Conservation (phyloP, 2,113 vertebrate genomes). For the Empidonax alnorum region DNA sequence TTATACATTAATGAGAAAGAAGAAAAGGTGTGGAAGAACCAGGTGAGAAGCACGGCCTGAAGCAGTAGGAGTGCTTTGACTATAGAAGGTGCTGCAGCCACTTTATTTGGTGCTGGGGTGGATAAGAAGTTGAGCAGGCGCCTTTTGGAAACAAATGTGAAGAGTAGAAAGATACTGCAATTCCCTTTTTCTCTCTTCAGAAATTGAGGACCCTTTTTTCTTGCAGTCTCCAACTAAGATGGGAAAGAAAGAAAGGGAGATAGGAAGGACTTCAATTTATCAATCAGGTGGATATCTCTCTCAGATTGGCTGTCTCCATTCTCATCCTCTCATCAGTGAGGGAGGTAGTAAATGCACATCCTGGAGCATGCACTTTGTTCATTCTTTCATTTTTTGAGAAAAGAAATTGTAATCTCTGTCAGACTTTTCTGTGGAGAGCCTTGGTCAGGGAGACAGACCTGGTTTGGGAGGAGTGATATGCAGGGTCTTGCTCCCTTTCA, state of each 20-base stretch:
- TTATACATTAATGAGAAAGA: background rate
- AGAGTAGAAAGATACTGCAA: background rate
- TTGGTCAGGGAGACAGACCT: background rate
- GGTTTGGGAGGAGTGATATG: background rate
- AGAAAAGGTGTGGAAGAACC: background rate
- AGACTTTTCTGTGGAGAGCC: background rate
- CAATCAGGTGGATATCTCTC: background rate
- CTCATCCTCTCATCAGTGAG: background rate
- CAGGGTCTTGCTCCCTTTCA: background rate
- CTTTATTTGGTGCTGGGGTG: background rate
- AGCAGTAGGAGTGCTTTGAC: background rate
- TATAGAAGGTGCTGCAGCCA: background rate
- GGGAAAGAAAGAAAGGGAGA: background rate
- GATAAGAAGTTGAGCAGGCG: background rate
- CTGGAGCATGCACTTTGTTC: background rate
- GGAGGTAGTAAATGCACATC: background rate
- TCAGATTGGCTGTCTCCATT: background rate
- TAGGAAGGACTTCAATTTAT: background rate
- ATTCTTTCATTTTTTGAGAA: background rate
- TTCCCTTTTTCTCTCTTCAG: background rate
- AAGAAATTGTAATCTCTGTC: background rate
- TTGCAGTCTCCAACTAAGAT: background rate
- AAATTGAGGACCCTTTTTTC: background rate
- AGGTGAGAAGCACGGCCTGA: background rate
- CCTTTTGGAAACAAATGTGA: background rate